Conservation (phyloP, 1,140 invertebrate genomes). For the Rhyzopertha dominica region DNA sequence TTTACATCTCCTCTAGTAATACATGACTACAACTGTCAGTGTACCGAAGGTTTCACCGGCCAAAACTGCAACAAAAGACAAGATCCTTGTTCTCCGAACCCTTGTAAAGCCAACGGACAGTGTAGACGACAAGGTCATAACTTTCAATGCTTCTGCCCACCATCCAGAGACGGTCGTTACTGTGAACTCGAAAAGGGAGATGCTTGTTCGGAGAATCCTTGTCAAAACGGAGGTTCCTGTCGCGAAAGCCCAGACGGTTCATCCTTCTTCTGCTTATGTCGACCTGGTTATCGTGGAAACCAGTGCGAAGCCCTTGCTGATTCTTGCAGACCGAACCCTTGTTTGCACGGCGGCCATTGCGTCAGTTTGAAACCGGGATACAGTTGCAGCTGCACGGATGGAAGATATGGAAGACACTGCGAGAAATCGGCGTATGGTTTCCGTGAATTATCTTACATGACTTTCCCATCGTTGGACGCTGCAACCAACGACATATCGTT, state of each 20-base stretch:
- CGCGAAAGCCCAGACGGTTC: conserved; percentile 78
- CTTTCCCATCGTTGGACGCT: conserved; percentile 76
- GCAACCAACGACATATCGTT: conserved; percentile 88
- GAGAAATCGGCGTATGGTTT: conserved; percentile 88
- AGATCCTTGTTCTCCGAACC: conserved; percentile 88
- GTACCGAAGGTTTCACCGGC: conserved; percentile 73
- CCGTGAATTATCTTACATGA: conserved; percentile 81
- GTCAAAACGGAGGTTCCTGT: conserved; percentile 84
- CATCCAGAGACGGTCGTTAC: conserved; percentile 70
- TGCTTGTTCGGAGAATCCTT: conserved; percentile 77
- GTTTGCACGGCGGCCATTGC: conserved; percentile 78
- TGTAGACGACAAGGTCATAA: conserved; percentile 77
- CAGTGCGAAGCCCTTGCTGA: conserved; percentile 81
- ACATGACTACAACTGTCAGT: conserved; percentile 75
- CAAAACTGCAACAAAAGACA: conserved; percentile 74
- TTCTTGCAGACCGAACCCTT: conserved; percentile 86
- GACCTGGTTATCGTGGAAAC: conserved; percentile 82
- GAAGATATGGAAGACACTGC: conserved; percentile 85
- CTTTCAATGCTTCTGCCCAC: conserved; percentile 76
- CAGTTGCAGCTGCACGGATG: conserved; percentile 79
- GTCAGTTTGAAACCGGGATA: conserved; percentile 77
- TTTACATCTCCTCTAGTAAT: conserved; percentile 73
- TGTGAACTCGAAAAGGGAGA: conserved; percentile 80
- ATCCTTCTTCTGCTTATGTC: conserved; percentile 84
- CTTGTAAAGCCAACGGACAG: conserved; percentile 74